Conservation (phyloP, 2,888 invertebrate species). For the Sepioteuthis lessoniana region DNA sequence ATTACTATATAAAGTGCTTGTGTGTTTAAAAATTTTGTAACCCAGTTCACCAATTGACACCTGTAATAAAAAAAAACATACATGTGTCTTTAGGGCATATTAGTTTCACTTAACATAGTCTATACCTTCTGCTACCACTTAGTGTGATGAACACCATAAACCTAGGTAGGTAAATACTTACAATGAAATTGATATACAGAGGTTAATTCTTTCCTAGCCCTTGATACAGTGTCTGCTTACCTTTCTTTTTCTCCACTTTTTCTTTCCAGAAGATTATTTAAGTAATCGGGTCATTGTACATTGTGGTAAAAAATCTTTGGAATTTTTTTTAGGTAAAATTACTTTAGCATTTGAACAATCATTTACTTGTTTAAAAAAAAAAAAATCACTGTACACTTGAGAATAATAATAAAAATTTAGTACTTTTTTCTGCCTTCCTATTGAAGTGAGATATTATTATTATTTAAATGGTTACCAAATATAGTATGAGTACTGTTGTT, state of each 20-base stretch:
- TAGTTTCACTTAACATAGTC: too few relatives aligned
- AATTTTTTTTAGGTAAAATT: neutral
- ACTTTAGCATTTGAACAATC: neutral
- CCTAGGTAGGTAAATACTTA: too few relatives aligned
- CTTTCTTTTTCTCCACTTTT: neutral
- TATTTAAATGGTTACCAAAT: neutral
- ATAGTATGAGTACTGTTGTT: neutral
- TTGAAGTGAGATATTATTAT: too few relatives aligned
- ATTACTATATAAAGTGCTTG: too few relatives aligned
- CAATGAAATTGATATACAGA: too few relatives aligned
- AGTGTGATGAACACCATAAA: too few relatives aligned
- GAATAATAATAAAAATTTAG: neutral
- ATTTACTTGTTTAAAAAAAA: neutral
- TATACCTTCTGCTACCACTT: too few relatives aligned
- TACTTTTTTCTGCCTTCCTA: neutral
- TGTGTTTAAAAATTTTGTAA: too few relatives aligned
- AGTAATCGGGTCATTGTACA: neutral
- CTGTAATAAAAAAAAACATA: too few relatives aligned
- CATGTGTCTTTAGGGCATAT: too few relatives aligned
- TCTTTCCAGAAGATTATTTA: neutral
- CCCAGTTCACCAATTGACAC: too few relatives aligned
- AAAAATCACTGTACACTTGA: neutral
- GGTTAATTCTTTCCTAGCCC: neutral
- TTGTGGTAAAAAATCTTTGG: neutral
- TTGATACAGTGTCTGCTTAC: neutral